Evolutionary conservation across 2,797 vertebrate genomes (phyloP), one percentile per base, ranked within the genome.

Genomic region (Margarornis squamiger): DNA sequence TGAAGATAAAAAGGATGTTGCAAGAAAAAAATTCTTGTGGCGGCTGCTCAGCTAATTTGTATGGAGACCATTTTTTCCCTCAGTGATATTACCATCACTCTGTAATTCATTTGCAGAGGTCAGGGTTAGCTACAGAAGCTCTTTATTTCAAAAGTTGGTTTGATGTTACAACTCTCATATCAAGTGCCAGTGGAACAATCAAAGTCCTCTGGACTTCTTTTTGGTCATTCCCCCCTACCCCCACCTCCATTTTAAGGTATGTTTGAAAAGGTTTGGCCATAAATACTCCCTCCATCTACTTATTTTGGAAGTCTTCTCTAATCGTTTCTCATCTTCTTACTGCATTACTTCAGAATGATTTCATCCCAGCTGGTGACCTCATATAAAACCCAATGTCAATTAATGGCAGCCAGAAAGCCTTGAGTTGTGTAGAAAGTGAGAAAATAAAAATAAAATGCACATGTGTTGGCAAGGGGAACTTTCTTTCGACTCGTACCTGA

Each of bases 261-360:
- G 49, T 45, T 94, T 91, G 74, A 95, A 92, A 87, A 93, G 43
- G 52, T 73, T 74, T 45, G 78, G 80, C 75, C 93, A 75, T 84
- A 81, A 81, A 73, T 66, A 92, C 84, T 87, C 74, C 70, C 73
- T 95, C 93, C 74, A 89, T 88, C 79, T 43, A 86, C 73, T 96
- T 84, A 57, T 91, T 90, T 81, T 90, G n/a, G 81, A 96, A 94
- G 90, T 72, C 65, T 86, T 87, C 49, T 78, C 91, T 88, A 92
- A 93, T 92, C 1, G 32, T 91, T 96, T 76, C 89, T 92, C 85
- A 92, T 96, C 77, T 88, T 91, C 65, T 96, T 86, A 80, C 43
- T 91, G 66, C 92, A 97, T 90, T 92, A 82, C 83, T 97, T 87
- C 78, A 95, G 95, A 96, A 97, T 97, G 84, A 96, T 97, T 97